Base-by-base conservation (phyloP, 2,113 vertebrate species). In the Orthonyx spaldingii region DNA sequence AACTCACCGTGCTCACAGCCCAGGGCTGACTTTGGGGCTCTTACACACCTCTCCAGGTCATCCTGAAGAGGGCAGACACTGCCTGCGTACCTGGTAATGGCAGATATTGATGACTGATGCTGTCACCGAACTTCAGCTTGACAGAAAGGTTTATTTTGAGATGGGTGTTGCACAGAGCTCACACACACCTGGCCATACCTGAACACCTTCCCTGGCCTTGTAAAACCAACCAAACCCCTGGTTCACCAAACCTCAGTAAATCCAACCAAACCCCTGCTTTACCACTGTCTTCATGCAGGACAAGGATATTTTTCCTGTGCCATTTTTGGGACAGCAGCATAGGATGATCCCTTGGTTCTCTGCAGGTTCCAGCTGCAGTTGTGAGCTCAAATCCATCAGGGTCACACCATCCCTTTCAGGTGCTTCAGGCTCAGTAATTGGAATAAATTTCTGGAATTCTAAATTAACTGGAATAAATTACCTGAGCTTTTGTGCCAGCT, bases 61-160 rank as follows among this genome's bases (percentile, higher is more conserved):
- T 90, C 69, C 72, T 56, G 68, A 35, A 47, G 55, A 78, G 69
- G 41, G 46, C 49, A 55, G 3, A 50, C 6, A 1, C 46, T n/a
- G 32, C 42, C 28, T 13, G 7, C 47, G 32, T 12, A 4, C 16
- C 3, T 2, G 4, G 27, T 14, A 22, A 21, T 10, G 16, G 68
- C 76, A 55, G 16, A 21, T 44, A 11, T 0, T n/a, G 52, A 1
- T 37, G 44, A 10, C 13, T 46, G 3, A 4, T 27, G 3, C 17
- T 78, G 47, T 24, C 64, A 16, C 53, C 2, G 2, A 20, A 3
- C 22, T 75, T 32, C 37, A 28, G 22, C 35, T 21, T 15, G 32
- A 57, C 49, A 3, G 55, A 22, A 37, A 52, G 52, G 47, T 39
- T 76, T 33, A 3, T 75, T 78, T 66, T 5, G 1, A 7, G 72